Base-by-base conservation (phyloP, 2,888 invertebrate genomes). In the Dicyrtoma fusca region DNA sequence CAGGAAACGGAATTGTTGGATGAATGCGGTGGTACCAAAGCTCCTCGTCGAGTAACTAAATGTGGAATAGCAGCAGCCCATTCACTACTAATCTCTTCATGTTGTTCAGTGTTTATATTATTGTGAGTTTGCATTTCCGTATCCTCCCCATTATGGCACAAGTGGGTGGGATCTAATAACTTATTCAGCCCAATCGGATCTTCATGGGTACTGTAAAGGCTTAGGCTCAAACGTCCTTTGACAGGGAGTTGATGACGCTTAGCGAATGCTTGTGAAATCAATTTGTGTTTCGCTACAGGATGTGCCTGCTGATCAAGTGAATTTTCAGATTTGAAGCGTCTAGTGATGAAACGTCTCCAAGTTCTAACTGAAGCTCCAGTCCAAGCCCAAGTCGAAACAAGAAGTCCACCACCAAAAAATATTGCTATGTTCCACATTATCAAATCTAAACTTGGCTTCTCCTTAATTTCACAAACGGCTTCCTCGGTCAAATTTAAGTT, bases 351-450 rank as follows among this genome's bases (percentile, higher is more conserved):
- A 71, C 94, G 87, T 75, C 89, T 88, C 97, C 97, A 97, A 14
- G 91, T 89, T 79, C 91, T 89, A 6, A 92, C 83, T 5, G 95
- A 92, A 49, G 93, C 90, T 23, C 88, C 88, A 8, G 93, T 95
- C 95, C 95, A 97, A 42, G 94, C 92, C 95, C 95, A 97, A 0
- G 94, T 92, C 3, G 95, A 93, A 91, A 95, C 93, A 34, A 92
- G 88, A 75, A 94, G 88, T 53, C 95, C 95, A 49, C 91, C 89
- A 77, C 70, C 13, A 44, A 80, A 80, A 55, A 75, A 80, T 14
- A 69, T 49, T 6, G 75, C 19, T 13, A 79, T 74, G 42, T 71
- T 75, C 5, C 70, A 55, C 17, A 71, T 62, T 10, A 75, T 72
- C 8, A 75, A 47, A 17, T 21, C 49, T 1, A 79, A 25, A 68